These are phyloP conservation scores for Amblyteles armatorius DNA, from an alignment of 2,888 invertebrate species.

Conservation along the genomic window DNA sequence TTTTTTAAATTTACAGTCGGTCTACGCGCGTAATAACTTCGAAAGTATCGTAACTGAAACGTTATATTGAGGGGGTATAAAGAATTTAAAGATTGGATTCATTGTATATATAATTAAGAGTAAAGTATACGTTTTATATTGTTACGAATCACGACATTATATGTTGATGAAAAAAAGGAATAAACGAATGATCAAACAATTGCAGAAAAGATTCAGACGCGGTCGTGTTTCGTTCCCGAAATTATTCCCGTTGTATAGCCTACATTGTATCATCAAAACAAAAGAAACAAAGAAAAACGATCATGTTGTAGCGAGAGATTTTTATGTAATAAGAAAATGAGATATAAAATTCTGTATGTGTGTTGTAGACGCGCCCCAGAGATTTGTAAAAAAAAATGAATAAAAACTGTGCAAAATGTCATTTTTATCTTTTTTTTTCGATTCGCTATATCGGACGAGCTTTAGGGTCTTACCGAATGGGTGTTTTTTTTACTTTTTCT, in stretches of 20 bases:
- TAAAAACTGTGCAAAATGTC: slow-evolving; percentile 32
- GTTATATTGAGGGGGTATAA: slow-evolving; percentile 32
- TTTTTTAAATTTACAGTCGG: slow-evolving; percentile 7
- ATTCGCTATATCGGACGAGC: too few relatives aligned
- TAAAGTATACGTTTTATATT: slow-evolving; percentile 67
- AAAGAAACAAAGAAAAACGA: not conserved
- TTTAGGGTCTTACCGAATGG: not conserved
- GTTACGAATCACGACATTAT: slow-evolving; percentile 58
- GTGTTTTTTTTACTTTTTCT: not conserved
- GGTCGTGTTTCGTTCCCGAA: slow-evolving; percentile 29
- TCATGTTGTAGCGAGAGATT: slow-evolving; percentile 49
- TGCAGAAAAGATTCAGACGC: slow-evolving; percentile 20
- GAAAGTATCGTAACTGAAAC: slow-evolving; percentile 37
- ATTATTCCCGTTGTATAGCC: slow-evolving; percentile 57
- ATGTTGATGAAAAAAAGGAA: slow-evolving; percentile 31
- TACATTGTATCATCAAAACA: slow-evolving; percentile 43
- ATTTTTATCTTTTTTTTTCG: too few relatives aligned
- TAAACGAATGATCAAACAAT: slow-evolving; percentile 35
- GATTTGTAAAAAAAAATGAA: slow-evolving; percentile 57
- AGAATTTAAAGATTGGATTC: slow-evolving; percentile 53
- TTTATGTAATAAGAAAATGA: slow-evolving; percentile 60
- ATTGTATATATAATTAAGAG: slow-evolving; percentile 66
- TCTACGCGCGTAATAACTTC: slow-evolving; percentile 26
- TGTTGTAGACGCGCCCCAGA: slow-evolving; percentile 50
- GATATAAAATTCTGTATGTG: slow-evolving; percentile 33